Conservation (phyloP, 2,888 invertebrate genomes). For the Temnothorax unifasciatus region DNA sequence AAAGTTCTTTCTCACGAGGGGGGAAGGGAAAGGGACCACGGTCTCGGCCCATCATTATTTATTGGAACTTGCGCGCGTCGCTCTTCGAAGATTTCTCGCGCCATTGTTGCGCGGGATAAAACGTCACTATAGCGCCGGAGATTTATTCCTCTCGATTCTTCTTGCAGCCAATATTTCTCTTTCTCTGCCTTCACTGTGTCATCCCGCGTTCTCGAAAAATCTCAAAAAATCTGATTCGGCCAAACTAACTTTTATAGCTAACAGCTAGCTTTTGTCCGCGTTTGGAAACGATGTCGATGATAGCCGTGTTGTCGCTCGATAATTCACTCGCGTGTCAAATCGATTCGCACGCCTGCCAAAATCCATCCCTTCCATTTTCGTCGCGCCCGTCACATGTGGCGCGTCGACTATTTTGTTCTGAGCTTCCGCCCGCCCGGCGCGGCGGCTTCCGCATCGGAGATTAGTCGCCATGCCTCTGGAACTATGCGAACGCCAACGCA, state of each 20-base stretch:
- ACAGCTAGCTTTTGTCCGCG: not conserved
- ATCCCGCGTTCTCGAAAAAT: slow-evolving; percentile 17
- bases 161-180: slow-evolving; percentile 43
- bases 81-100: slow-evolving; percentile 58
- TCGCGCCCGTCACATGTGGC: slow-evolving; percentile 22
- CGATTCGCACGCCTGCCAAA: slow-evolving; percentile 27
- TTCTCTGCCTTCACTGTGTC: not conserved
- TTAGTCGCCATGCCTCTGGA: slow-evolving; percentile 67
- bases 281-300: not conserved
- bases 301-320: not conserved
- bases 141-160: slow-evolving; percentile 64
- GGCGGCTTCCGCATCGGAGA: slow-evolving; percentile 64
- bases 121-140: slow-evolving; percentile 56
- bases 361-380: slow-evolving; percentile 44
- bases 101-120: slow-evolving; percentile 72
- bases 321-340: slow-evolving; percentile 16
- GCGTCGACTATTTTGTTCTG: slow-evolving; percentile 58
- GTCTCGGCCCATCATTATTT: slow-evolving; percentile 60
- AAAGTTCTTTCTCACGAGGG: slow-evolving; percentile 9
- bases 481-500: slow-evolving; percentile 39
- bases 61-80: slow-evolving; percentile 68
- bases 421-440: slow-evolving; percentile 38
- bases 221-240: not conserved
- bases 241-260: not conserved
- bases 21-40: no score